Evolutionary conservation across 2,797 vertebrate species (phyloP), one percentile per base, ranked within the genome.

Genomic region (Merluccius polli): DNA sequence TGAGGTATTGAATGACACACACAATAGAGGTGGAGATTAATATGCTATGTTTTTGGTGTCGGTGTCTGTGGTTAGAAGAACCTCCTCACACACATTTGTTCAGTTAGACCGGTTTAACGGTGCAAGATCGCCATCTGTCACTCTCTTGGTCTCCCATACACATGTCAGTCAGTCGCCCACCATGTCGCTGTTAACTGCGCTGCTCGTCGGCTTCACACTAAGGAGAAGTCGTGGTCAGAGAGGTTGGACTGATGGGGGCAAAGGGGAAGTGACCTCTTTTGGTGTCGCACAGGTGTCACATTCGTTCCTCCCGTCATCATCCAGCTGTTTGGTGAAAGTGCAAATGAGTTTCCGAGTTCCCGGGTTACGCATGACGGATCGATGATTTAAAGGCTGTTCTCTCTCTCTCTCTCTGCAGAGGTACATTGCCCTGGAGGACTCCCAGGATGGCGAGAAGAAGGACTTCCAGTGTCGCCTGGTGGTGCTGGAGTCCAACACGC

Each of bases 361-460:
- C 21, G 8, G 8, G 52, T 9, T 59, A 8, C n/a, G n/a, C n/a
- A 9, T n/a, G 52, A 68, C 27, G 13, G 65, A 31, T 29, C 12
- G 38, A 41, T 11, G 38, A 13, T 41, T 41, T 12, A 41, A 41
- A 0, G 38, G 11, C 10, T 41, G 38, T 13, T 48, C 72, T 73
- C 18, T 35, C 72, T 73, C 48, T 32, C 35, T 1, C 31, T 63
- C 7, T 81, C 7, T 81, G 75, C 85, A 99, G 98, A 96, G 96
- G 93, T 99, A 96, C 89, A 99, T 99, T 4, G 94, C 93, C 82
- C 95, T 96, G 87, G 98, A 99, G 91, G 98, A 99, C 87, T 95
- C 94, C 82, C 97, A 98, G 89, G 98, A 99, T 3, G 96, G 97
- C 48, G 98, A 99, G 88, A 98, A 96, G 91, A 99, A 99, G 83